phyloP scores from a whole-genome alignment of 2,113 vertebrate species.

The human region GRCh38 chr11:21714001-21714500 shows the following conservation, averaged over 20 bases:
- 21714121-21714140: not conserved
- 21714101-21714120: not conserved
- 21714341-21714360: not conserved
- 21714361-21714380: not conserved
- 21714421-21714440: not conserved
- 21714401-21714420: not conserved
- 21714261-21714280: not conserved
- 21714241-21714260: not conserved
- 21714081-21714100: not conserved
- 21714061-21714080: not conserved
- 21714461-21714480: not conserved
- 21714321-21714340: not conserved
- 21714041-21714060: not conserved
- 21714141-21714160: not conserved
- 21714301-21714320: not conserved
- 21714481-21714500: not conserved
- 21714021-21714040: not conserved
- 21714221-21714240: not conserved
- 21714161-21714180: not conserved
- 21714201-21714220: not conserved
- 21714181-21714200: not conserved
- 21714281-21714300: not conserved
- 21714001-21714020: not conserved
- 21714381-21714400: not conserved
- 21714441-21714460: not conserved